Evolutionary conservation across 2,113 vertebrate genomes (phyloP), one percentile per base, ranked within the genome.

Genomic region (Rhea americana): DNA sequence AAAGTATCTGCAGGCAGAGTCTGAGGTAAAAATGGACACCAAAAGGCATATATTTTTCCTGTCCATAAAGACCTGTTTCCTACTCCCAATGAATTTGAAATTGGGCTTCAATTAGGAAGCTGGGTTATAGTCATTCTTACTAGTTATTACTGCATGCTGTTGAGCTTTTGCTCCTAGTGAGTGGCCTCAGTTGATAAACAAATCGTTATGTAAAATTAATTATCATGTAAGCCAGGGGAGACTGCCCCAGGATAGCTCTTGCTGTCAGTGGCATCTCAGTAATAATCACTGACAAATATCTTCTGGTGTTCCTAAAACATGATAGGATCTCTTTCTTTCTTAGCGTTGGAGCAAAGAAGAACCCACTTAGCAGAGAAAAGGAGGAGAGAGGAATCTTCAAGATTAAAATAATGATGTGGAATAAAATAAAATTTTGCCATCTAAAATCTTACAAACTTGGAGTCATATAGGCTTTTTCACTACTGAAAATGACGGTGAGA

Each of bases 141-240:
- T 59, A 68, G 47, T 41, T 20, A 15, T 70, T 82, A 26, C 56
- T 86, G 25, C 19, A 48, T n/a, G 37, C 61, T 87, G 47, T 62
- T 73, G 89, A 93, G 67, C 50, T 89, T 85, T 62, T 90, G 43
- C 35, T 76, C 53, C 59, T 62, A 30, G 0, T 59, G 37, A 82
- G 63, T 35, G 25, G 58, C 56, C 67, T 82, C 63, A 77, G 75
- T 67, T 93, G 84, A 91, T 95, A 92, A 96, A 95, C n/a, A 89
- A 68, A 45, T 30, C 62, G 8, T 73, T 93, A 90, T 32, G 39
- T 84, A 87, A 82, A 96, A 94, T 93, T 89, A 86, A 85, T 90
- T 85, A 59, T 43, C 4, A 13, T 25, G 41, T 65, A 28, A 67
- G 28, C 35, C 71, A 87, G 25, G 0, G 1, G 55, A 90, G 70